Evolutionary conservation across 2,113 vertebrate genomes (phyloP), one percentile per base, ranked within the genome.

Genomic region (Tupaia tana): DNA sequence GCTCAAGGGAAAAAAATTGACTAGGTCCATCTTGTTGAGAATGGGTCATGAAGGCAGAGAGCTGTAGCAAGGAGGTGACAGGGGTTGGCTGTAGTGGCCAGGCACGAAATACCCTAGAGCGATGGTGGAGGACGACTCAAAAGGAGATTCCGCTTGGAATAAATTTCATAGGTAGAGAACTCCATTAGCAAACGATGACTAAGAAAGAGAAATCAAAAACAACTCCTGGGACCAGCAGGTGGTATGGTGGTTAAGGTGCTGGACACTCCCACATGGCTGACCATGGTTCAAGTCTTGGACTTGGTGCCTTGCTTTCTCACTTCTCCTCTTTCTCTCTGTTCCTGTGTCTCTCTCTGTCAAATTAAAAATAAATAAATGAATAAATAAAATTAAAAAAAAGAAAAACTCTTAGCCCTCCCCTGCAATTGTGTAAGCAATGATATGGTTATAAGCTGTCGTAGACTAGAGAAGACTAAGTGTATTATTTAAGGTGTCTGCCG

Each of bases 391-490:
- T n/a, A n/a, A n/a, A n/a, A n/a, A n/a, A n/a, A n/a, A n/a, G n/a
- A n/a, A n/a, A n/a, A n/a, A n/a, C n/a, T n/a, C n/a, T n/a, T n/a
- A n/a, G n/a, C n/a, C 43, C 43, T 5, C 5, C 14, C 56, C 74
- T 85, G 6, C 69, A 66, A 66, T 20, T 56, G 8, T 3, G n/a
- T 67, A 7, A 61, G 54, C 25, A 14, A n/a, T 75, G 7, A 67
- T 22, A 66, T 9, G 1, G 1, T 31, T 59, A 61, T 71, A 12
- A 25, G 0, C 24, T 61, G 0, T 16, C 7, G 1, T 34, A 20
- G 58, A 52, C 27, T 14, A 8, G 0, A 0, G 16, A 52, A 84
- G 18, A 43, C 10, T 83, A 15, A 67, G 52, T 43, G 43, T 43
- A 43, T 43, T 43, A 43, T 93, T 66, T 85, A 83, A 92, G 19